Conservation (phyloP, 2,888 invertebrate genomes). For the Argyra leucocephala region DNA sequence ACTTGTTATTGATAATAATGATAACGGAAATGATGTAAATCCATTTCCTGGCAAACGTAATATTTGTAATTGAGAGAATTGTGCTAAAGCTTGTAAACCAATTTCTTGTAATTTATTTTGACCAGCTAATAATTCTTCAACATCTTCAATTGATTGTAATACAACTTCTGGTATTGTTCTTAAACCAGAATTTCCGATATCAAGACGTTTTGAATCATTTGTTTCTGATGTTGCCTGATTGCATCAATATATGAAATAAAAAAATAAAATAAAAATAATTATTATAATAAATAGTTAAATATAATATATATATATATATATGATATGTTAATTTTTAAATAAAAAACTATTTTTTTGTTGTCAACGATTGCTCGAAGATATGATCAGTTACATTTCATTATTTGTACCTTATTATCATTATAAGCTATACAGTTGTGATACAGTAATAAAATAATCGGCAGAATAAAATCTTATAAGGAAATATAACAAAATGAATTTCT, state of each 20-base stretch:
- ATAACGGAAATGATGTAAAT: constrained; percentile 51
- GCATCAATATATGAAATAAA: no score
- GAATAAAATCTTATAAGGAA: no score
- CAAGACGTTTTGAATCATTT: constrained; percentile 23
- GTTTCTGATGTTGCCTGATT: constrained; percentile 25
- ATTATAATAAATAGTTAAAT: no score
- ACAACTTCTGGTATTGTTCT: constrained; percentile 27
- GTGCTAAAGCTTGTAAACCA: constrained; percentile 24
- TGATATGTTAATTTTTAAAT: no score
- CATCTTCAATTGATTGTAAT: constrained; percentile 24
- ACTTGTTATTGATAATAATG: constrained; percentile 51
- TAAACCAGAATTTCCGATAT: constrained; percentile 26
- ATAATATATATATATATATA: no score
- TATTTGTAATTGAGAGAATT: constrained; percentile 34
- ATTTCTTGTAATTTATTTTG: constrained; percentile 28
- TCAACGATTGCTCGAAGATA: no score
- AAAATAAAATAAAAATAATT: constrained; percentile 11
- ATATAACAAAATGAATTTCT: no score
- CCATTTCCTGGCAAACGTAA: constrained; percentile 48
- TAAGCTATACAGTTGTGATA: no score
- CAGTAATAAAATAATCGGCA: no score
- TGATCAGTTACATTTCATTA: no score
- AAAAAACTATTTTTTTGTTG: no score
- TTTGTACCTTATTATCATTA: no score
- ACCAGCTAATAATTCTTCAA: constrained; percentile 30